Evolutionary conservation across 1,140 invertebrate genomes (phyloP).

Genomic region (Bradysia coprophila): DNA sequence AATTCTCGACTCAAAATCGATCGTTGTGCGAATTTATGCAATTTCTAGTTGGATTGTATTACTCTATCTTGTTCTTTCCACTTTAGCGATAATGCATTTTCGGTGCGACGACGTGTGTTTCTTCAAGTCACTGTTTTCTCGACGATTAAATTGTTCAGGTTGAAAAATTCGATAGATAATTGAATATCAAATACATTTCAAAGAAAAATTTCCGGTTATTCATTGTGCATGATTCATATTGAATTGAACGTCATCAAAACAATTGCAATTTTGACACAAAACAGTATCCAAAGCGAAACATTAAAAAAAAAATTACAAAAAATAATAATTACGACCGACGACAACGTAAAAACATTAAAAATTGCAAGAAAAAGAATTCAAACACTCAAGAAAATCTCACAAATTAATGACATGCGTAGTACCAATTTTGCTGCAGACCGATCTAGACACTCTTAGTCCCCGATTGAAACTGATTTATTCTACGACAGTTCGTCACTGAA

Average conservation of each 20-base stretch:
- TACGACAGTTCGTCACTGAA: no score
- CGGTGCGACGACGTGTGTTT: no score
- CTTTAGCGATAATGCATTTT: not conserved
- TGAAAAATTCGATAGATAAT: slow-evolving; percentile 15
- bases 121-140: not conserved
- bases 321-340: no score
- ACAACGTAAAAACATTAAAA: no score
- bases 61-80: not conserved
- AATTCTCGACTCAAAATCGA: not conserved
- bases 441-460: no score
- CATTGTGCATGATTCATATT: slow-evolving; percentile 9
- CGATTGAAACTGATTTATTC: no score
- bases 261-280: not conserved
- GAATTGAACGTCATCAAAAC: not conserved
- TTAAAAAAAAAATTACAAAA: no score
- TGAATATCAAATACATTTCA: slow-evolving; percentile 17
- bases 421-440: no score
- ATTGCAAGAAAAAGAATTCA: no score
- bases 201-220: slow-evolving; percentile 19
- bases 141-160: not conserved
- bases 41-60: not conserved
- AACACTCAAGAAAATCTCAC: no score
- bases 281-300: no score
- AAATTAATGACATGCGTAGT: no score
- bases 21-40: not conserved